Percentiles rank a stretch among this genome's conserved stretches.
phyloP scores from a whole-genome alignment of 2,797 vertebrate genomes.

The Hydrocynus forskahlii region DNA sequence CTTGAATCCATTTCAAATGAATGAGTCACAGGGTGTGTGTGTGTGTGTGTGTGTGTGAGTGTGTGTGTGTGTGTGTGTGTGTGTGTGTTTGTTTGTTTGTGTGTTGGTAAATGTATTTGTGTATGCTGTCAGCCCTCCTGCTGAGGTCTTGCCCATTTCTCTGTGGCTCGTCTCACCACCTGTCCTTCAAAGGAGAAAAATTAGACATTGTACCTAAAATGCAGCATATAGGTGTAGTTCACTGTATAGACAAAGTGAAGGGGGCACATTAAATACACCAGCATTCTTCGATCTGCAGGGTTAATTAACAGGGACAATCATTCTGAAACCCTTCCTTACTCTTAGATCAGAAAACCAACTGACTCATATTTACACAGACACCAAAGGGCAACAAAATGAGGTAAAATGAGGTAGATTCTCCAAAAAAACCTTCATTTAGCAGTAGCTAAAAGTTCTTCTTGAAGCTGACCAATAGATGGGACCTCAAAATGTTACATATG shows the following conservation, averaged over 20 bases:
- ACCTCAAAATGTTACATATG: background rate
- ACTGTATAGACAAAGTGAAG: background rate
- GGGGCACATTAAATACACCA: no score
- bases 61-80: slow-evolving; percentile 19
- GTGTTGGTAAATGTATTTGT: slow-evolving; percentile 6
- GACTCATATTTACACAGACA: no score
- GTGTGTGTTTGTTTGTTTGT: background rate
- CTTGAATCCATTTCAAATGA: background rate
- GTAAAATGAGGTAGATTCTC: background rate
- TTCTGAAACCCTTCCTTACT: no score
- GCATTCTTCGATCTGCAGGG: background rate
- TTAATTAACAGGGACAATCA: no score
- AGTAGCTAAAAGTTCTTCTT: background rate
- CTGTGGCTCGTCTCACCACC: slow-evolving; percentile 20
- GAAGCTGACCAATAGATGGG: background rate
- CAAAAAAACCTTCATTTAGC: no score
- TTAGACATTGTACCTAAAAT: background rate
- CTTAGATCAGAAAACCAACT: no score
- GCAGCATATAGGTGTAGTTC: background rate
- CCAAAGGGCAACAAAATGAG: no score
- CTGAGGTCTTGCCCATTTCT: slow-evolving; percentile 12
- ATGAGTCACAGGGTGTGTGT: slow-evolving; percentile 18
- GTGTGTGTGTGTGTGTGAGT: slow-evolving; percentile 17
- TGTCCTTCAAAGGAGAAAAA: slow-evolving; percentile 20
- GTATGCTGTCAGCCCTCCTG: slow-evolving; percentile 8